Conservation (phyloP, 2,888 invertebrate species). For the Drosophila lutescens region DNA sequence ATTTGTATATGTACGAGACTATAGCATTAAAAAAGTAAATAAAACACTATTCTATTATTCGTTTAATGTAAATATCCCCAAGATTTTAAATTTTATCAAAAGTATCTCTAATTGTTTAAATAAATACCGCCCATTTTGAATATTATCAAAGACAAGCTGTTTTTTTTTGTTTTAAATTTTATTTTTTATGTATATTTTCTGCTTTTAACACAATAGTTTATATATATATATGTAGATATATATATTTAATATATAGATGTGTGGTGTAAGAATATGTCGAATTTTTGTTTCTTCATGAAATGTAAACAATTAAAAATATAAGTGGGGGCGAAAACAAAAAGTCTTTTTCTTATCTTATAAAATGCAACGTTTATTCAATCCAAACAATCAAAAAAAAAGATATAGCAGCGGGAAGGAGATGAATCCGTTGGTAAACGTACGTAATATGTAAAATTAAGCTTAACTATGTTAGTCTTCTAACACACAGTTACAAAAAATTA, state of each 20-base stretch:
- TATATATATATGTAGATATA: conserved; percentile 36
- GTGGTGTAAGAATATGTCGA: conserved; percentile 25
- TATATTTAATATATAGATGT: conserved; percentile 36
- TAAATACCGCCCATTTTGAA: no score
- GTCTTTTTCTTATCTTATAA: conserved; percentile 39
- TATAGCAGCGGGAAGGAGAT: conserved; percentile 38
- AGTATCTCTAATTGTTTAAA: no score
- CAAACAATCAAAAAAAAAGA: conserved; percentile 29
- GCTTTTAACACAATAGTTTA: conserved; percentile 69
- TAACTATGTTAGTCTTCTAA: conserved; percentile 45
- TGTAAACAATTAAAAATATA: conserved; percentile 40
- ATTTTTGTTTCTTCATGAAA: conserved; percentile 35
- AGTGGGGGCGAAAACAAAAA: conserved; percentile 16
- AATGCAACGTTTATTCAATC: conserved; percentile 60
- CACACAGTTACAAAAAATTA: conserved; percentile 39
- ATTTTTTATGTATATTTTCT: conserved; percentile 42
- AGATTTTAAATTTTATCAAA: not conserved
- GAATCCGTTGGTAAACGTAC: conserved; percentile 18
- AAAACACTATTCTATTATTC: no score
- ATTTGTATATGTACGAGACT: no score
- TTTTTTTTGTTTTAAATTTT: conserved; percentile 34
- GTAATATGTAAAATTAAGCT: conserved; percentile 35
- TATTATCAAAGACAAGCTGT: no score
- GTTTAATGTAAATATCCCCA: not conserved
- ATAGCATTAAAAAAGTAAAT: no score